Base-by-base conservation (phyloP, 2,113 vertebrate genomes). In the Tylochromis polylepis region DNA sequence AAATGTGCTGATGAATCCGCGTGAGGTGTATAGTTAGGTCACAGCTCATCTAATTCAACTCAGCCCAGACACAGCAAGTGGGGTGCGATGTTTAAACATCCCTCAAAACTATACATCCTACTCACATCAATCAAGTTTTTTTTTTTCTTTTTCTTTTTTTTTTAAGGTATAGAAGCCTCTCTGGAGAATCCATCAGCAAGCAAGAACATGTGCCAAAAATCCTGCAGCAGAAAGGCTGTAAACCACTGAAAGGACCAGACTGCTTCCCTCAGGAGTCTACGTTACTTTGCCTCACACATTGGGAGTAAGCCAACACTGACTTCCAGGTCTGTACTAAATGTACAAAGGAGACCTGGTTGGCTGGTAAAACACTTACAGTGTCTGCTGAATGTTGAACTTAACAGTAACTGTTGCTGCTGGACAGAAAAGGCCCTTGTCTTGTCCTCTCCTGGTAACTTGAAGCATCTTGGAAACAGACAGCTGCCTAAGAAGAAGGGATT, bases 301-400 rank as follows among this genome's bases (percentile, higher is more conserved):
- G 90, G 82, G 67, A 85, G 58, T 5, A 9, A 62, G 90, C 83
- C 92, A 91, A 60, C 55, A 24, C 24, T 15, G 51, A 88, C 62
- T 89, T 90, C 72, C 78, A 87, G 75, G 65, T 88, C 81, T 57
- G 85, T 83, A 41, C 14, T 79, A 24, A 84, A 83, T 83, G 82
- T 83, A 90, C 59, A 86, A 79, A 78, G 57, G n/a, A 89, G 83
- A 79, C 75, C 80, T 24, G 58, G 51, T 62, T 53, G 80, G 78
- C 90, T 91, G 92, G 38, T 67, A 79, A 91, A 92, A 90, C 86
- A 85, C 89, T 93, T 84, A 65, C 51, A 58, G 58, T n/a, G 84
- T 65, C 85, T 56, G 83, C 53, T 70, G 80, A 87, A 85, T 36
- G 77, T 65, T 72, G 85, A 87, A 82, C 82, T 22, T 59, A 90